Evolutionary conservation across 2,888 invertebrate species (phyloP), one percentile per base, ranked within the genome.

Genomic region (Melitaea athalia): DNA sequence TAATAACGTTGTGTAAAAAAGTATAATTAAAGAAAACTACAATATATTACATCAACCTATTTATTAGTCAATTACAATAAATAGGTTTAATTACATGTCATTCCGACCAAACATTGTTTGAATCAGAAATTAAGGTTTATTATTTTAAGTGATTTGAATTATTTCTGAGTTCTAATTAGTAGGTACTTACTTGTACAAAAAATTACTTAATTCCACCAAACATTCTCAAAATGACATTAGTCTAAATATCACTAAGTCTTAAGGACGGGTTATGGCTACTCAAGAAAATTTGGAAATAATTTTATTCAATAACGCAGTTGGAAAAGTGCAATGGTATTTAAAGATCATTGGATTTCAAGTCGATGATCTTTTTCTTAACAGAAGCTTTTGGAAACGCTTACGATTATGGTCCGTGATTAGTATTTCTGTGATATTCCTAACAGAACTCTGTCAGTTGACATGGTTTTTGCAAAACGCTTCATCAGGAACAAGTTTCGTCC

Each of bases 401-500:
- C 47, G 42, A 8, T 8, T 42, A 55, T 49, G 10, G 47, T 57
- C 62, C 11, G 5, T 55, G 5, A 6, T 62, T 5, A 67, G 62
- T 62, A 62, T 55, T 43, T 55, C 49, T 0, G 49, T 53, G 55
- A 11, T 67, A n/a, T 55, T 38, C 17, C 15, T 5, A 6, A 24
- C n/a, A 14, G 12, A 55, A 24, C 3, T 7, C 6, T 12, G 14
- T 42, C 42, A 57, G 53, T 14, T 31, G 0, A 55, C 62, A 10
- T 55, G 62, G 61, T 12, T 67, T 3, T 24, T 62, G 12, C 53
- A 67, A n/a, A 42, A 49, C 47, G 12, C 24, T 1, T 60, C 14
- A 24, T 38, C 57, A 3, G 61, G 67, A 3, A 62, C 62, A 11
- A 62, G 33, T 45, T 70, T 70, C 11, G 55, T 70, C 7, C 59